Conservation (phyloP, 2,797 vertebrate genomes). For the Alcedo atthis region DNA sequence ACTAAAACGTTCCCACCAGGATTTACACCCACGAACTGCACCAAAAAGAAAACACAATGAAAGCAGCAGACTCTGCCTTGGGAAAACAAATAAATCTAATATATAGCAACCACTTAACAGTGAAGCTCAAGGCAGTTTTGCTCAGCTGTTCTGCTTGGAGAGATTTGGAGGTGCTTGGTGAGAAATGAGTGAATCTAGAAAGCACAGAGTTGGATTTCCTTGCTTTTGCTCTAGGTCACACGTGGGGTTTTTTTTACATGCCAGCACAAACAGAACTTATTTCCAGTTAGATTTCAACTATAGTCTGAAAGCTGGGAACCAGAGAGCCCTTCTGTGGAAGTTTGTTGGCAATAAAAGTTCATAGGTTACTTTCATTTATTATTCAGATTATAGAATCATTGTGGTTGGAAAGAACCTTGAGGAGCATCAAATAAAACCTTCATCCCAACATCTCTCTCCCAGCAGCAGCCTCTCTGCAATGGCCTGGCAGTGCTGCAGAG, state of each 20-base stretch:
- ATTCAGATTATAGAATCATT: too few relatives aligned
- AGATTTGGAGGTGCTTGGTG: background rate
- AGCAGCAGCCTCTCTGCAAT: too few relatives aligned
- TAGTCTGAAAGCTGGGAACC: background rate
- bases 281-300: background rate
- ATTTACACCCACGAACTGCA: background rate
- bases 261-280: background rate
- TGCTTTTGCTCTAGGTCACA: background rate
- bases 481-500: too few relatives aligned
- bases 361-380: too few relatives aligned
- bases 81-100: background rate
- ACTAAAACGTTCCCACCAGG: background rate
- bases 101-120: background rate
- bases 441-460: too few relatives aligned
- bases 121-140: background rate
- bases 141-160: background rate
- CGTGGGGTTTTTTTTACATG: background rate
- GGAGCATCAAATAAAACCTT: too few relatives aligned
- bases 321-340: background rate
- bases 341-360: background rate
- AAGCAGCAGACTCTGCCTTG: background rate
- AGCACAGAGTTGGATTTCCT: background rate
- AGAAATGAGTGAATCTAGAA: background rate
- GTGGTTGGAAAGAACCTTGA: too few relatives aligned
- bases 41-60: constrained; percentile 1